Conservation (phyloP, 2,888 invertebrate genomes). For the Andrena chrysosceles region DNA sequence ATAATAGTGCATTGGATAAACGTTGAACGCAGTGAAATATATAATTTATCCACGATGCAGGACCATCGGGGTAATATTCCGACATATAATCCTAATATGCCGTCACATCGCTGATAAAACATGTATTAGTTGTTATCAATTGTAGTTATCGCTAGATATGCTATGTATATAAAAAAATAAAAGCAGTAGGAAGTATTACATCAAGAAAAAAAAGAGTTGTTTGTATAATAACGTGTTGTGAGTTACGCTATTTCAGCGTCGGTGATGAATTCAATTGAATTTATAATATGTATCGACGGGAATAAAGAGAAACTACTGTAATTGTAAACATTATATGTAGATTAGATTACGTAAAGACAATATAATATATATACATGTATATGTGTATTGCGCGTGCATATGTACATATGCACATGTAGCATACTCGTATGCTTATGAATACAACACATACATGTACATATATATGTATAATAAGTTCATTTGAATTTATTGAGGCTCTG, state of each 20-base stretch:
- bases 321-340: constrained; percentile 74
- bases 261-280: constrained; percentile 79
- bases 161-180: constrained; percentile 81
- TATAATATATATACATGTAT: constrained; percentile 69
- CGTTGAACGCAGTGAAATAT: constrained; percentile 66
- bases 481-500: constrained; percentile 80
- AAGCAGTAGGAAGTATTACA: constrained; percentile 68
- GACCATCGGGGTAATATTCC: constrained; percentile 22
- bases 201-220: constrained; percentile 64
- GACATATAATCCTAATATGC: not conserved
- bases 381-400: constrained; percentile 4
- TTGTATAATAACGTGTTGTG: constrained; percentile 79
- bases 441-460: constrained; percentile 19
- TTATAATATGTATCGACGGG: constrained; percentile 64
- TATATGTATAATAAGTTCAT: constrained; percentile 69
- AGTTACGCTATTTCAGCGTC: constrained; percentile 79
- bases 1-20: constrained; percentile 57
- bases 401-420: constrained; percentile 16
- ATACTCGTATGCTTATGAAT: constrained; percentile 12
- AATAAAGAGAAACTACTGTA: constrained; percentile 62
- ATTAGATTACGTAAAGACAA: constrained; percentile 78
- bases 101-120: constrained; percentile 12
- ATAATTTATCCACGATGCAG: constrained; percentile 66
- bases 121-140: constrained; percentile 74
- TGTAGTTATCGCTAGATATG: constrained; percentile 82